These are phyloP conservation scores for Pluvialis apricaria DNA, from an alignment of 2,113 vertebrate genomes.

Conservation along the genomic window DNA sequence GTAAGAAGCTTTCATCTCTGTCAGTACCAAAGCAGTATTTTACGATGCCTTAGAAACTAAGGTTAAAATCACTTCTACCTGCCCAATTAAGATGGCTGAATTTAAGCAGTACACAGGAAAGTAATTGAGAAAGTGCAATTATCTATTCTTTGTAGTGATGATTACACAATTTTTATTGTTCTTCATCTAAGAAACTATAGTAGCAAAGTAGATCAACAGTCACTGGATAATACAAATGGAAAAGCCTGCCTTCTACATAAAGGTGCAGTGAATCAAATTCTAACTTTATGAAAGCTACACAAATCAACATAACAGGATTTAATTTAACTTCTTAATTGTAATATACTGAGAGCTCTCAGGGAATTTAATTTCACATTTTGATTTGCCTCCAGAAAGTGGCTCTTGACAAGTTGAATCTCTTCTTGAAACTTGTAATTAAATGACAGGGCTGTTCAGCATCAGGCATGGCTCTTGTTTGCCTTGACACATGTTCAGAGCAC, in stretches of 20 bases:
- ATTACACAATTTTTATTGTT: background rate
- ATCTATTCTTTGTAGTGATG: background rate
- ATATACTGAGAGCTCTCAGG: background rate
- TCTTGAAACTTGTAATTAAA: background rate
- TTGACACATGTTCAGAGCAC: background rate
- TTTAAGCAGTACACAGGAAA: background rate
- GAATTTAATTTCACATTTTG: conserved; percentile 21
- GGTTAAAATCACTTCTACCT: background rate
- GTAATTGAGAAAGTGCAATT: background rate
- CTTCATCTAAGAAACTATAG: background rate
- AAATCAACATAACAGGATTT: background rate
- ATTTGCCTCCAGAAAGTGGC: background rate
- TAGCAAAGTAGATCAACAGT: background rate
- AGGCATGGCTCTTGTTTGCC: background rate
- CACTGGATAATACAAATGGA: background rate
- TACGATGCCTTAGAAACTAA: background rate
- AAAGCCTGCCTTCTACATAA: background rate
- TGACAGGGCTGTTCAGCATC: background rate
- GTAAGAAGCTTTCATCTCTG: background rate
- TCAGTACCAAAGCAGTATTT: background rate
- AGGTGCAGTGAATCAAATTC: background rate
- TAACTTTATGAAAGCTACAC: background rate
- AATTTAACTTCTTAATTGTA: conserved; percentile 1
- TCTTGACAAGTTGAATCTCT: background rate
- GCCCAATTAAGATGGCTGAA: background rate